Percentiles rank a stretch among this genome's conserved stretches.
Evolutionary conservation across 2,797 vertebrate genomes (phyloP).

Genomic region (Emydoidea blandingii): DNA sequence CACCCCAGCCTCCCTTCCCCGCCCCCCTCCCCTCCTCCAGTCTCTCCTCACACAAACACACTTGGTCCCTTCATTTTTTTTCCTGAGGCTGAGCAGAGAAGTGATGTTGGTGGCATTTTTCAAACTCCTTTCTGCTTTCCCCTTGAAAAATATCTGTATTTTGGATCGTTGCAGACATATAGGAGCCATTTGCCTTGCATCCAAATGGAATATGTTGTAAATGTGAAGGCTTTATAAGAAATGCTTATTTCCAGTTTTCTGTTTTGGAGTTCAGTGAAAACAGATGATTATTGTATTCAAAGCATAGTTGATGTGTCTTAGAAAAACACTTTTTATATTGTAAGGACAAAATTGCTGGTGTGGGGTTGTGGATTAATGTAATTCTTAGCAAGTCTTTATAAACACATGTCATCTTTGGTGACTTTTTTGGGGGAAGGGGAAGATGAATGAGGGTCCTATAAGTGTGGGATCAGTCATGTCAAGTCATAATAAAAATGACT

Average conservation of each 20-base stretch:
- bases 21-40: slow-evolving; percentile 21
- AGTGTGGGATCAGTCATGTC: background rate
- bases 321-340: background rate
- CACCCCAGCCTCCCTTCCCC: background rate
- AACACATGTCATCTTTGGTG: background rate
- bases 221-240: slow-evolving; percentile 2
- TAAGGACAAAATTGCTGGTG: background rate
- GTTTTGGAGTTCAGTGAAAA: background rate
- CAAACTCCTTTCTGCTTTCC: background rate
- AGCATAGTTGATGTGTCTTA: background rate
- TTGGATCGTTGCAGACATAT: slow-evolving; percentile 60
- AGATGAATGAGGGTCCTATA: background rate
- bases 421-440: background rate
- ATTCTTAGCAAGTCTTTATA: background rate
- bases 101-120: slow-evolving; percentile 69
- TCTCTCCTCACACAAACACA: background rate
- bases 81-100: slow-evolving; percentile 50
- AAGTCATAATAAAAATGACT: background rate
- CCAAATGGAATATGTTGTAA: background rate
- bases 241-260: background rate
- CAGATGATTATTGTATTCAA: background rate
- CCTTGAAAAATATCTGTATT: slow-evolving; percentile 31
- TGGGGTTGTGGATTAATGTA: background rate
- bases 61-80: slow-evolving; percentile 21
- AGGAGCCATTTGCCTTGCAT: slow-evolving; percentile 44